Evolutionary conservation across 2,113 vertebrate species (phyloP).

Genomic region (Mobula birostris): DNA sequence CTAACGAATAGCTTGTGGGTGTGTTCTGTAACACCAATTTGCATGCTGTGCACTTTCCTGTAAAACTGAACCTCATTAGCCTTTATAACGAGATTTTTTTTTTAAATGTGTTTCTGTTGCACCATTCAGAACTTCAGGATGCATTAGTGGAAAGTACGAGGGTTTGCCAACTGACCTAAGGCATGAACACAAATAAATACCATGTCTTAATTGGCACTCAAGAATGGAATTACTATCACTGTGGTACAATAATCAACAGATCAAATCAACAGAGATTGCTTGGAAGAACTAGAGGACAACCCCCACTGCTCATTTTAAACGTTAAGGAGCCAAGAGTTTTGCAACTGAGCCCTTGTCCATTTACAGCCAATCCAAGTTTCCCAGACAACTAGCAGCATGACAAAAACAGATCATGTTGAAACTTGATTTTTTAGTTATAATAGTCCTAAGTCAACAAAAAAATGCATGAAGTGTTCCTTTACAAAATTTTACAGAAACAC

Average conservation of each 20-base stretch:
- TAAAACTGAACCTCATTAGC: background rate
- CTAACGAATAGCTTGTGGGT: background rate
- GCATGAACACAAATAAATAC: background rate
- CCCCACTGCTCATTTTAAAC: conserved; percentile 3
- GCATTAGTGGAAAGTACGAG: background rate
- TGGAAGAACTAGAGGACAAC: background rate
- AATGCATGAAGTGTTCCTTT: background rate
- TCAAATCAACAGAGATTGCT: background rate
- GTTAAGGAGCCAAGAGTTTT: background rate
- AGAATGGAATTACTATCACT: background rate
- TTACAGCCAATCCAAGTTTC: background rate
- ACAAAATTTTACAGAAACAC: background rate
- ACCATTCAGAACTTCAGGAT: no score
- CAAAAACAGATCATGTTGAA: background rate
- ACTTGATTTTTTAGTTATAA: background rate
- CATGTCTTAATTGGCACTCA: background rate
- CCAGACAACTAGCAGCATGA: background rate
- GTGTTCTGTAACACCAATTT: background rate
- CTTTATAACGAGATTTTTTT: no score
- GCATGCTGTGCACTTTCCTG: background rate
- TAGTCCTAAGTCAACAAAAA: background rate
- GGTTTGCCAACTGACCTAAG: background rate
- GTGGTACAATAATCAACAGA: background rate
- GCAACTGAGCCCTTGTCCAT: background rate
- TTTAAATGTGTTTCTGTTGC: no score